Base-by-base conservation (phyloP, 1,140 invertebrate species). In the Drosophila murphyi region DNA sequence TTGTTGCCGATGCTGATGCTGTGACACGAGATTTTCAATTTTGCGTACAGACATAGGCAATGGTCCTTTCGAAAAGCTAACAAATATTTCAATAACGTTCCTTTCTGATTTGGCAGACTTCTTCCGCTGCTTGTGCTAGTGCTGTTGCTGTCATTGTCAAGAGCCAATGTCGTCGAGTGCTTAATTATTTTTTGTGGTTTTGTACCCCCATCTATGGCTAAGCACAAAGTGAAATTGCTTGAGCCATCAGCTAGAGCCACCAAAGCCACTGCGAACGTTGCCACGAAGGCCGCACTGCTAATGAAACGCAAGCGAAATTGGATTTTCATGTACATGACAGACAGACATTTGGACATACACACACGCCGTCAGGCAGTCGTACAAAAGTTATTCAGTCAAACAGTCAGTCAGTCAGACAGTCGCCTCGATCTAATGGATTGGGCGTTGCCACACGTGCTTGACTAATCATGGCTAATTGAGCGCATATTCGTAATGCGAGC, bases 121-220 rank as follows among this genome's bases (percentile, higher is more conserved):
- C 57, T 67, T 57, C 34, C 57, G 34, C 39, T 35, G 31, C 32
- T 31, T 28, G 43, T 5, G 52, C 62, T 64, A 48, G 43, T 61
- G 65, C 32, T 47, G 65, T 64, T 81, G 78, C 72, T 87, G 83
- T 83, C 83, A 88, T 74, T 88, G 71, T 80, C 83, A 88, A 88
- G 77, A 67, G 54, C 63, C 80, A 76, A 80, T 74, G 75, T 78
- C 78, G 80, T 67, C 71, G 80, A 89, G 86, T 85, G 73, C 85
- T 88, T 89, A 88, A 88, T 88, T 88, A 88, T 88, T 88, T 88
- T 88, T 88, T 88, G 85, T 62, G 85, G 85, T 88, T 89, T 83
- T 75, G 77, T 60, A 28, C 35, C 85, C 85, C 48, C 48, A 70
- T 86, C 65, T 76, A 76, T 70, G 74, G 57, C 39, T 50, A 51